phyloP scores from a whole-genome alignment of 2,888 invertebrate genomes.

The Xylocampa areola region DNA sequence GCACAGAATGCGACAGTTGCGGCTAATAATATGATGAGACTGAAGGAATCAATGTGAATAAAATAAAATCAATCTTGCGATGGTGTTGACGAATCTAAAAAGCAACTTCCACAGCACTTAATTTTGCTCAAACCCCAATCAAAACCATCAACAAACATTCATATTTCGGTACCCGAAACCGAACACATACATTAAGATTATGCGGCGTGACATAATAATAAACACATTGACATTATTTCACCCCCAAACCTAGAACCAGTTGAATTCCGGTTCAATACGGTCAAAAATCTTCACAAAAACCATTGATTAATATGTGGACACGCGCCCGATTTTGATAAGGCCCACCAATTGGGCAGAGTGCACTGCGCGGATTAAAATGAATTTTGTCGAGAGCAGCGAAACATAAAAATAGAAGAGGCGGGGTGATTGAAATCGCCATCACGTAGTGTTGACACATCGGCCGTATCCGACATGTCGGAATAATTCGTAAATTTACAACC shows the following conservation, averaged over 20 bases:
- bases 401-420: slow-evolving; percentile 66
- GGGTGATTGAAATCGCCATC: slow-evolving; percentile 77
- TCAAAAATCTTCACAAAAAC: slow-evolving; percentile 51
- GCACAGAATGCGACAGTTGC: no score
- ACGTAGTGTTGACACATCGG: slow-evolving; percentile 77
- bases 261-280: slow-evolving; percentile 35
- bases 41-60: no score
- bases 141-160: slow-evolving; percentile 14
- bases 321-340: slow-evolving; percentile 71
- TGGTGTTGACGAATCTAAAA: no score
- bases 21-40: no score
- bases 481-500: slow-evolving; percentile 69
- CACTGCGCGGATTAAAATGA: slow-evolving; percentile 76
- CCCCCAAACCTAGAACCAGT: slow-evolving; percentile 12
- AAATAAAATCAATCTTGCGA: background rate
- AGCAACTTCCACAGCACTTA: background rate
- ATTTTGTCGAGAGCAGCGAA: slow-evolving; percentile 68
- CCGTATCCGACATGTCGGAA: slow-evolving; percentile 63
- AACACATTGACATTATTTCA: slow-evolving; percentile 45
- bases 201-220: slow-evolving; percentile 27
- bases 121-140: no score
- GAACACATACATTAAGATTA: slow-evolving; percentile 8
- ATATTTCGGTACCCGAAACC: slow-evolving; percentile 17
- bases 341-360: slow-evolving; percentile 77
- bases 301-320: slow-evolving; percentile 75